A percentile compares a stretch with the other conserved stretches of the same genome.
Conservation (phyloP, 2,113 vertebrate species). For the Prolemur simus region DNA sequence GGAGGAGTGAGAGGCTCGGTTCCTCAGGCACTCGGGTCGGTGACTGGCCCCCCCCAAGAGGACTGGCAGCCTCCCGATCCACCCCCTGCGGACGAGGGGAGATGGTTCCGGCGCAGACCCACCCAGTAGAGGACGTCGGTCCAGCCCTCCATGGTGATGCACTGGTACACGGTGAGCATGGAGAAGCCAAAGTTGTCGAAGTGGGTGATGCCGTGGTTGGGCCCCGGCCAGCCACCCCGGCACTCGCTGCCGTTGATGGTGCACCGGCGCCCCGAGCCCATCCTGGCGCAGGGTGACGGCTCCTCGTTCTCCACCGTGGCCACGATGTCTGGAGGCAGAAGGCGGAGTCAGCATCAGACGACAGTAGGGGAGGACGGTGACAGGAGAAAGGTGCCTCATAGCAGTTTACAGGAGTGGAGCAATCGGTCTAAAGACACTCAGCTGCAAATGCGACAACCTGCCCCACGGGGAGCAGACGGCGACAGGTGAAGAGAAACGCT, state of each 20-base stretch:
- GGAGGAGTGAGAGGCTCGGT: background rate
- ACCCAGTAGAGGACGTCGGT: constrained; percentile 99
- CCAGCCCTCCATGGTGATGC: constrained; percentile 98
- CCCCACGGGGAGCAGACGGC: rapidly evolving
- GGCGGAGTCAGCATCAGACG: rapidly evolving
- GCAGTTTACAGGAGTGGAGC: background rate
- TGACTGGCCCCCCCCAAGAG: background rate
- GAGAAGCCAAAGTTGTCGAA: constrained; percentile 98
- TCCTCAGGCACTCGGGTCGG: rapidly evolving
- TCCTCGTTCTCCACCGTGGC: constrained; percentile 89
- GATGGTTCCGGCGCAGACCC: background rate
- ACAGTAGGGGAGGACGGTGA: rapidly evolving
- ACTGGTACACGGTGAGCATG: constrained; percentile 98
- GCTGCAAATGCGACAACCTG: background rate
- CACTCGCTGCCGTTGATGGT: constrained; percentile 93
- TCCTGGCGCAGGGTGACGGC: constrained; percentile 92
- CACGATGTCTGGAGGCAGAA: constrained; percentile 87
- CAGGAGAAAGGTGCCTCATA: background rate
- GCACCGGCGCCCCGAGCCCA: constrained; percentile 93
- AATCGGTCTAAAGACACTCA: background rate
- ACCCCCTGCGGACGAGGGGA: rapidly evolving
- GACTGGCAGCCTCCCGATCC: background rate
- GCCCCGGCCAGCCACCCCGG: constrained; percentile 92
- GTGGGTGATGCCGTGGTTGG: constrained; percentile 97
- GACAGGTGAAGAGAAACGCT: rapidly evolving